These are phyloP conservation scores for Phortica variegata DNA, from an alignment of 1,140 invertebrate genomes.

Conservation along the genomic window DNA sequence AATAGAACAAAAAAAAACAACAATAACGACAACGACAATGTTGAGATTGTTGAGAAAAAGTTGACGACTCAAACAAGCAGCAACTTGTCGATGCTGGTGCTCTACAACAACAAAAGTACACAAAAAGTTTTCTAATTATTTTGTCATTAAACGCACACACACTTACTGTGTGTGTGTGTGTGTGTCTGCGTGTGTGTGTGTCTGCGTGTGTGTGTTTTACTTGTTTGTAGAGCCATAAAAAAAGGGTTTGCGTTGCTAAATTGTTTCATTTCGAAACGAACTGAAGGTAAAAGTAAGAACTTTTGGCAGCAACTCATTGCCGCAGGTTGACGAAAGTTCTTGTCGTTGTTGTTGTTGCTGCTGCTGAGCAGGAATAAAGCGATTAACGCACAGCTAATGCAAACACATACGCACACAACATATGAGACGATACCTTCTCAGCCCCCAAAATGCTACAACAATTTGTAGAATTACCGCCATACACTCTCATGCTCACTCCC, in stretches of 20 bases:
- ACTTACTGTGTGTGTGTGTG: not conserved
- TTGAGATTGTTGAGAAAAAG: slow-evolving; percentile 18
- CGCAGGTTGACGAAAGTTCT: slow-evolving; percentile 24
- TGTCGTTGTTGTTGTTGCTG: no score
- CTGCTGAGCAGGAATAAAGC: no score
- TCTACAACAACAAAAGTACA: slow-evolving; percentile 42
- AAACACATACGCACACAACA: slow-evolving; percentile 16
- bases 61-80: no score
- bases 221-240: slow-evolving; percentile 49
- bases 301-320: slow-evolving; percentile 53
- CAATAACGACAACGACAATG: no score
- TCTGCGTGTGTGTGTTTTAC: slow-evolving; percentile 15
- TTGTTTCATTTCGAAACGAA: slow-evolving; percentile 50
- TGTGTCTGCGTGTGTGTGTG: no score
- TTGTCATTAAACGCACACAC: slow-evolving; percentile 53
- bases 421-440: no score
- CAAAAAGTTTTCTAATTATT: slow-evolving; percentile 55
- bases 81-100: slow-evolving; percentile 7
- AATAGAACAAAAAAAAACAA: no score
- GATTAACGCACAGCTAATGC: slow-evolving; percentile 10
- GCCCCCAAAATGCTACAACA: no score
- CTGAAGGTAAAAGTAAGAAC: slow-evolving; percentile 43
- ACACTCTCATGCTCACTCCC: no score
- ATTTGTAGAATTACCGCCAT: no score
- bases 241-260: slow-evolving; percentile 54